Conservation (phyloP, 2,888 invertebrate genomes). For the Epiblema foenella region DNA sequence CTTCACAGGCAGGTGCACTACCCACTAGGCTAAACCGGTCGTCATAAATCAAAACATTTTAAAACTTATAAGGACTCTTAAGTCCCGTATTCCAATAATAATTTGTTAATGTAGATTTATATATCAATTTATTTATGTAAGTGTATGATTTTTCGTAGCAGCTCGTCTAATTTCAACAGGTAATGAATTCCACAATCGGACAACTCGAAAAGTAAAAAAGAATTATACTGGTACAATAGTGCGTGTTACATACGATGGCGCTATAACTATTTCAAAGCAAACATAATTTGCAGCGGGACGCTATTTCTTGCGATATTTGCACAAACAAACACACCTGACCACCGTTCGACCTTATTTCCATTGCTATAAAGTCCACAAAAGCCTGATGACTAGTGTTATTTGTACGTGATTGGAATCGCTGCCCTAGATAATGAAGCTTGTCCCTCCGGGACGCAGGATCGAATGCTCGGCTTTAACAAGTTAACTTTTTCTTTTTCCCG, state of each 20-base stretch:
- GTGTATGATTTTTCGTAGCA: too few relatives aligned
- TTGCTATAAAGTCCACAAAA: not conserved
- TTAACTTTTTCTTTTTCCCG: slow-evolving; percentile 4
- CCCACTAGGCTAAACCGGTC: too few relatives aligned
- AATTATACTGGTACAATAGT: too few relatives aligned
- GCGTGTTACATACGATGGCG: not conserved
- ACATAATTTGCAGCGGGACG: not conserved
- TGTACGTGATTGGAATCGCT: slow-evolving; percentile 3
- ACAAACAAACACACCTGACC: slow-evolving; percentile 1
- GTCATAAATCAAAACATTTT: too few relatives aligned
- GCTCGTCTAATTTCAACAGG: too few relatives aligned
- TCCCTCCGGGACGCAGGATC: not conserved
- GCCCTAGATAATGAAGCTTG: slow-evolving; percentile 1
- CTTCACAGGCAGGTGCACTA: too few relatives aligned
- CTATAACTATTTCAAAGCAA: not conserved
- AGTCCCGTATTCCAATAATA: too few relatives aligned
- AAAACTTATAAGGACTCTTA: too few relatives aligned
- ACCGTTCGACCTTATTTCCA: not conserved
- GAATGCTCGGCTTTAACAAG: slow-evolving; percentile 2
- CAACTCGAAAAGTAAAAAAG: too few relatives aligned
- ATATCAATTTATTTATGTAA: too few relatives aligned
- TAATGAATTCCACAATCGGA: too few relatives aligned
- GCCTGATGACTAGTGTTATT: not conserved
- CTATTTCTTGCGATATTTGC: not conserved
- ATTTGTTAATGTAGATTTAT: too few relatives aligned